Evolutionary conservation across 2,797 vertebrate species (phyloP).

Genomic region (Amblyraja radiata): DNA sequence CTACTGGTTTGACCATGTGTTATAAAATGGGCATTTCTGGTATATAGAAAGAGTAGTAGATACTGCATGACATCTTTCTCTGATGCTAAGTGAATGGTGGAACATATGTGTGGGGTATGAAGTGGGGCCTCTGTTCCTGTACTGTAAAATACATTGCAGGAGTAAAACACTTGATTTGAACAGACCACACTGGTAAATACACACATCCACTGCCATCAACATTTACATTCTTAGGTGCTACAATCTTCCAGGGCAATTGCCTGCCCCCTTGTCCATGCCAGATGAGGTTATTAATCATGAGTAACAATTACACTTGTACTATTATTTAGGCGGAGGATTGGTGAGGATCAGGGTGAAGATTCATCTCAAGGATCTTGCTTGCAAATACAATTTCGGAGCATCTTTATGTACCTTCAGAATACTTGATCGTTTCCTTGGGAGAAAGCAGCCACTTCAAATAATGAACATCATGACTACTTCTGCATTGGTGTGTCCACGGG

Average conservation of each 20-base stretch:
- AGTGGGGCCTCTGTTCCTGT: too few relatives aligned
- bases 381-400: background rate
- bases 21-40: background rate
- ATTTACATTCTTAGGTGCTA: background rate
- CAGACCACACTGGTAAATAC: background rate
- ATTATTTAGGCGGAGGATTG: background rate
- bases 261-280: background rate
- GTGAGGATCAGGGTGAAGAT: background rate
- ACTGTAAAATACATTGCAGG: background rate
- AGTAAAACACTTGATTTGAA: background rate
- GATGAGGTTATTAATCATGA: too few relatives aligned
- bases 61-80: background rate
- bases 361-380: background rate
- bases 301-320: background rate
- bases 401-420: background rate
- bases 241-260: background rate
- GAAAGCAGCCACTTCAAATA: background rate
- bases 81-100: background rate
- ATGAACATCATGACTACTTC: too few relatives aligned
- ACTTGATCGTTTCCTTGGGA: background rate
- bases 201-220: background rate
- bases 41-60: background rate
- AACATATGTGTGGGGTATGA: too few relatives aligned
- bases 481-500: background rate
- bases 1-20: background rate